Evolutionary conservation across 2,113 vertebrate genomes (phyloP).

Genomic region (Rhagologus leucostigma): DNA sequence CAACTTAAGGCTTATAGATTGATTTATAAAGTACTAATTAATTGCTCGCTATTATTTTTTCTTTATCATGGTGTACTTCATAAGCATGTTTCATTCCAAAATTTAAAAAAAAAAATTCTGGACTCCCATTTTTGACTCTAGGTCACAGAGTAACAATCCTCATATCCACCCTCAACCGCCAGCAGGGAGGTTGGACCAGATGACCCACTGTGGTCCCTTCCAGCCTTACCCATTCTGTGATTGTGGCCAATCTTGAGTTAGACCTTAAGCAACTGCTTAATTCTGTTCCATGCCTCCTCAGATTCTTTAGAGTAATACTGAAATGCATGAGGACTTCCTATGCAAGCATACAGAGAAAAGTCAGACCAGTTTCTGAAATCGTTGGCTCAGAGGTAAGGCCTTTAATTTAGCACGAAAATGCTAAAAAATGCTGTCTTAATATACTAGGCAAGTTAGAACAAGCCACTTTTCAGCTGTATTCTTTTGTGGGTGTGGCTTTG

Average conservation of each 20-base stretch:
- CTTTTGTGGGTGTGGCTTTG: neutral
- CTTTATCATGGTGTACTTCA: neutral
- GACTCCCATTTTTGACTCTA: neutral
- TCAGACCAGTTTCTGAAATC: neutral
- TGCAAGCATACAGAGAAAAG: neutral
- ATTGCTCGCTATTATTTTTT: neutral
- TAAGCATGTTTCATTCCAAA: neutral
- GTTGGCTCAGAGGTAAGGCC: rapidly evolving
- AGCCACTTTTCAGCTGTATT: neutral
- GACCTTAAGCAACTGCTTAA: neutral
- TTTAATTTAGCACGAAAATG: neutral
- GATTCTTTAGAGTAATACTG: neutral
- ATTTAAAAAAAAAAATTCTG: neutral
- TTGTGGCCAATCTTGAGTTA: neutral
- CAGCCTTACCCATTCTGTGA: neutral
- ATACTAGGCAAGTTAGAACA: neutral
- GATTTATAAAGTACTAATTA: neutral
- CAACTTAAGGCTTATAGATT: neutral
- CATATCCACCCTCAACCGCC: neutral
- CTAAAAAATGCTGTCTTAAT: neutral
- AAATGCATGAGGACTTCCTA: neutral
- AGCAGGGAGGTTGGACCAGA: too few species aligned
- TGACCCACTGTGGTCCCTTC: neutral
- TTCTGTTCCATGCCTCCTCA: neutral
- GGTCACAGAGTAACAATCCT: neutral